These are phyloP conservation scores for Tyrophagus putrescentiae DNA, from an alignment of 1,140 invertebrate genomes.

Conservation along the genomic window DNA sequence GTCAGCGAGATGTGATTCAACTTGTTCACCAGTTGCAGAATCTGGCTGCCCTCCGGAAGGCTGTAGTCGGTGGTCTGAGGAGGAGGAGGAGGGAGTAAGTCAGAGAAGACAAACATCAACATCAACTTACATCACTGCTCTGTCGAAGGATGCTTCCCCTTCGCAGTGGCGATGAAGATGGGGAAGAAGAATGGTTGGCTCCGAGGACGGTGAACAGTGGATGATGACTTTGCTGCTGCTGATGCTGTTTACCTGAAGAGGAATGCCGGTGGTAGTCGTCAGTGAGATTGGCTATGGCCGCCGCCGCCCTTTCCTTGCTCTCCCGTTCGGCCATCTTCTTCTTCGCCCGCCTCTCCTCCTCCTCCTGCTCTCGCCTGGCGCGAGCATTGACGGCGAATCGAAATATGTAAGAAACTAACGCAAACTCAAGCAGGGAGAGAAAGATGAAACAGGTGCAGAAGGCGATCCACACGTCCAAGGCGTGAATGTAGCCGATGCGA, in stretches of 20 bases:
- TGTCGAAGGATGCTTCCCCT: background rate
- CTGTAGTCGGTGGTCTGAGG: background rate
- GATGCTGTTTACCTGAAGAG: no score
- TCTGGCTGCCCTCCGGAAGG: background rate
- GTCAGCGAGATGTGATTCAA: background rate
- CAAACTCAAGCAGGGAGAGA: conserved; percentile 7
- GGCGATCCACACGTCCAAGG: conserved; percentile 25
- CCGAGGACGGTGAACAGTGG: background rate
- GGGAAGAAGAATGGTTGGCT: no score
- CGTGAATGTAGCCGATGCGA: conserved; percentile 20
- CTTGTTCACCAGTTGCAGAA: background rate
- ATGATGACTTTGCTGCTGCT: background rate
- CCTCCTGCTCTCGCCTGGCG: background rate
- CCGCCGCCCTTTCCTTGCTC: background rate
- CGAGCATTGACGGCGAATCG: background rate
- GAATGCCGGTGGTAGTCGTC: no score
- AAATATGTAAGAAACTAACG: conserved; percentile 12
- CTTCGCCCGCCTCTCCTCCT: background rate
- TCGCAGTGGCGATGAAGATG: no score
- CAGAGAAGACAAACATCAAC: no score
- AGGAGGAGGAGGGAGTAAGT: no score
- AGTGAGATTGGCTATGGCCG: no score
- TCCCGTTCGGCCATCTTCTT: background rate
- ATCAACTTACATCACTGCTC: background rate
- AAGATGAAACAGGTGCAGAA: conserved; percentile 19